Evolutionary conservation across 2,113 vertebrate genomes (phyloP).

Genomic region (Spermophilus dauricus): DNA sequence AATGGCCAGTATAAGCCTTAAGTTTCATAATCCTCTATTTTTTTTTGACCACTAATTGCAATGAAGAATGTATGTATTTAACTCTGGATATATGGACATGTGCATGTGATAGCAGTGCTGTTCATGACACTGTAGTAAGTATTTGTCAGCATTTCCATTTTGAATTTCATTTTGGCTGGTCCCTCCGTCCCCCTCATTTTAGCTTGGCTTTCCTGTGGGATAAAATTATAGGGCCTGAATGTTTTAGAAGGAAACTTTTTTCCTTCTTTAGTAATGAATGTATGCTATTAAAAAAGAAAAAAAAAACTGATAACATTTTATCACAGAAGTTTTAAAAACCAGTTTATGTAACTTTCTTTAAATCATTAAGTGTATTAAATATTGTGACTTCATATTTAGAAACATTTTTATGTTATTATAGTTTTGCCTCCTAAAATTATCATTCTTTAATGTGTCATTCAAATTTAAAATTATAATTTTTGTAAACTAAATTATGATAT

Average conservation of each 20-base stretch:
- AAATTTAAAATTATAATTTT: neutral
- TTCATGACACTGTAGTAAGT: neutral
- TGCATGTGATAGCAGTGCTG: neutral
- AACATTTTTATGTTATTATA: neutral
- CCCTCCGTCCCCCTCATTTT: neutral
- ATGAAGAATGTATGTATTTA: neutral
- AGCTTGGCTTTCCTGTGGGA: constrained; percentile 54
- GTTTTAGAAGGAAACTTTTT: constrained; percentile 46
- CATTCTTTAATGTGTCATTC: neutral
- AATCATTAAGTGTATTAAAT: neutral
- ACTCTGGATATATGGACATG: neutral
- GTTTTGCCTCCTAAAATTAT: constrained; percentile 49
- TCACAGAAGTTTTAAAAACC: constrained; percentile 34
- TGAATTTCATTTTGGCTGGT: constrained; percentile 46
- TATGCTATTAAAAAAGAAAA: neutral
- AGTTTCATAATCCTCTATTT: neutral
- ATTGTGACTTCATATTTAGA: neutral
- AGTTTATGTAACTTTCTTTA: neutral
- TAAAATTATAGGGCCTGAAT: constrained; percentile 57
- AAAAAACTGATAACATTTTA: constrained; percentile 18
- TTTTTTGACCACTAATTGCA: constrained; percentile 57
- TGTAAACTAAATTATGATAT: neutral
- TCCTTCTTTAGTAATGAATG: constrained; percentile 40
- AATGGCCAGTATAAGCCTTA: constrained; percentile 19
- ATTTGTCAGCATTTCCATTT: constrained; percentile 50